phyloP scores from a whole-genome alignment of 2,888 invertebrate genomes.

The Balanococcus diminutus region DNA sequence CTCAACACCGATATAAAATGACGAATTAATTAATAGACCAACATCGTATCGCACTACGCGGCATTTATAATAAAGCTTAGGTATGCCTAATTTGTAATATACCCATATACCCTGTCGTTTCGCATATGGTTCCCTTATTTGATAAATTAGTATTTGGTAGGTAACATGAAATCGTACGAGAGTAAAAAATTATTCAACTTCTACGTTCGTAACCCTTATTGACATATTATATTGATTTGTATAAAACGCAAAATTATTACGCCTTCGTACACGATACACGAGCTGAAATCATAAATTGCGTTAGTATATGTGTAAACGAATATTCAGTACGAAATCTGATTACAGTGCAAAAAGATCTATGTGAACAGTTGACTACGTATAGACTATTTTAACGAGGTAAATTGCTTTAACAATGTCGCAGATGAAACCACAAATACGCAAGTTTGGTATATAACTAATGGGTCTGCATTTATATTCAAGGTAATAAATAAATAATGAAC shows the following conservation, averaged over 20 bases:
- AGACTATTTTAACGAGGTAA: not conserved
- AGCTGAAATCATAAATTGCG: not conserved
- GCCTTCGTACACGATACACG: not conserved
- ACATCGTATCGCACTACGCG: too few relatives aligned
- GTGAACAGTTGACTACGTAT: not conserved
- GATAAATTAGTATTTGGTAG: not conserved
- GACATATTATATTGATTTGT: not conserved
- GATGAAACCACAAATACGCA: not conserved
- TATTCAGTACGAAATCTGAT: not conserved
- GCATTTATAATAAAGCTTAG: too few relatives aligned
- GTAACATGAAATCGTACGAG: not conserved
- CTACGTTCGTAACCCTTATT: too few relatives aligned
- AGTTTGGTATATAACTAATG: not conserved
- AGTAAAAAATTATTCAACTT: too few relatives aligned
- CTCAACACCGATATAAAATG: not conserved
- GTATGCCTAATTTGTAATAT: too few relatives aligned
- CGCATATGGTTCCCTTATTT: too few relatives aligned
- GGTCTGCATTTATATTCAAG: not conserved
- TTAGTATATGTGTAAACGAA: not conserved
- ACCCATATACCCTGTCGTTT: too few relatives aligned
- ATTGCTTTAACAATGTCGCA: not conserved
- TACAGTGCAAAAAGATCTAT: not conserved
- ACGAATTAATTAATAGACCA: too few relatives aligned
- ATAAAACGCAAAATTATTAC: not conserved
- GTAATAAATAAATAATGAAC: slow-evolving; percentile 17